Evolutionary conservation across 2,888 invertebrate species (phyloP), one percentile per base, ranked within the genome.

Genomic region (Arctia plantaginis): DNA sequence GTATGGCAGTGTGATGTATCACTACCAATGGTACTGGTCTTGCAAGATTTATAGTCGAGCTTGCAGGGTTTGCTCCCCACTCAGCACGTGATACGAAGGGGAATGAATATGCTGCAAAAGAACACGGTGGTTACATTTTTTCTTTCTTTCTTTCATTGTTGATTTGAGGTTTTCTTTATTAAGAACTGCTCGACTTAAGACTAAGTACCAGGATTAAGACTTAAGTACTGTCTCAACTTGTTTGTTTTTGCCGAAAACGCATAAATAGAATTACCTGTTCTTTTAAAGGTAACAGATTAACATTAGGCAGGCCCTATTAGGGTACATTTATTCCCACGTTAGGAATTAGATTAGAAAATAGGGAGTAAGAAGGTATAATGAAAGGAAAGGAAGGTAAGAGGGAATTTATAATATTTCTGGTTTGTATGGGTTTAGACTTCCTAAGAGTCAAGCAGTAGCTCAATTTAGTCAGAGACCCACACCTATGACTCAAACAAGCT

Each of bases 1-100:
- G 97, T 65, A 90, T 88, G 87, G 96, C 97, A 18, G 96, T 96
- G 90, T 97, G 97, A 89, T 97, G 97, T 80, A 97, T 97, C 75
- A 97, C 96, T 55, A 97, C 97, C 86, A 93, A 96, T 2, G 96
- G 96, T 41, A 96, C 96, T 10, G 97, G 97, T 51, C 94, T 96
- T 66, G 84, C 75, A 89, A 97, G 95, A 30, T 87, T 44, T 30
- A 41, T 30, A 12, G 27, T 41, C 20, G 30, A 23, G 10, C 12
- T 30, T 30, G 62, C 18, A 0, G 70, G 41, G 2, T 41, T 62
- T 39, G 62, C 70, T 20, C 70, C 62, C 70, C 70, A 70, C 35
- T 30, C 44, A 41, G 62, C 41, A 27, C 70, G 70, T 18, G 70
- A 44, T 23, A 70, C 70, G 70, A 70, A 70, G 10, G 70, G 70